Base-by-base conservation (phyloP, 2,113 vertebrate genomes). In the Paracanthobrama guichenoti region DNA sequence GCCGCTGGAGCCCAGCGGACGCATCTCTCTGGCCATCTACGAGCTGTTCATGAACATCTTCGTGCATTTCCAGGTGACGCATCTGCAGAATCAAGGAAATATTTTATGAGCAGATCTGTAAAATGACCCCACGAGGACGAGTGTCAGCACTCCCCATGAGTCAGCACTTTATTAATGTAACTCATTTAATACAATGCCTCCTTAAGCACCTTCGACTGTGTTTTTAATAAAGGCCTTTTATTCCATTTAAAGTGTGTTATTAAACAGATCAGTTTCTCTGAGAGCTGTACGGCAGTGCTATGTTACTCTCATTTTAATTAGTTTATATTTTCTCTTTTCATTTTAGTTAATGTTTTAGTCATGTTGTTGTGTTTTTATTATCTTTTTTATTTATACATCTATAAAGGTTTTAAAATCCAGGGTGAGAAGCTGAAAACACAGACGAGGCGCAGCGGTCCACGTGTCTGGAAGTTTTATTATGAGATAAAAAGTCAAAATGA, bases 11-110 rank as follows among this genome's bases (percentile, higher is more conserved):
- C 94, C 95, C 0, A 75, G 90, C 5, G 92, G 87, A 31, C 90
- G 50, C 48, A 60, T 91, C 64, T 86, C 89, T 59, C 22, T 50
- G 0, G 84, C 85, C 64, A 39, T 95, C 78, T 95, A 87, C 28
- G 91, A 94, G 2, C 91, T 93, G 83, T 87, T 94, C 84, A 8
- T 93, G 66, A 86, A 91, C 80, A 89, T 94, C 86, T 90, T 92
- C 64, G 11, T 26, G 59, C 91, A 95, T 83, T 95, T 93, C 87
- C 94, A 95, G 94, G 95, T 95, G 26, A 73, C 22, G 1, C 8
- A 14, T 11, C 9, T 22, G 0, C 1, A 46, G 9, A 16, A 24
- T 48, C 7, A 5, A 11, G 14, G 18, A 69, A 22, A 9, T 8
- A 16, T 4, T 6, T 55, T 6, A 53, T 46, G 12, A 46, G 7